A percentile compares a stretch with the other conserved stretches of the same genome.
These are phyloP conservation scores for Neodontobutis hainanensis DNA, from an alignment of 2,113 vertebrate species.

Conservation along the genomic window DNA sequence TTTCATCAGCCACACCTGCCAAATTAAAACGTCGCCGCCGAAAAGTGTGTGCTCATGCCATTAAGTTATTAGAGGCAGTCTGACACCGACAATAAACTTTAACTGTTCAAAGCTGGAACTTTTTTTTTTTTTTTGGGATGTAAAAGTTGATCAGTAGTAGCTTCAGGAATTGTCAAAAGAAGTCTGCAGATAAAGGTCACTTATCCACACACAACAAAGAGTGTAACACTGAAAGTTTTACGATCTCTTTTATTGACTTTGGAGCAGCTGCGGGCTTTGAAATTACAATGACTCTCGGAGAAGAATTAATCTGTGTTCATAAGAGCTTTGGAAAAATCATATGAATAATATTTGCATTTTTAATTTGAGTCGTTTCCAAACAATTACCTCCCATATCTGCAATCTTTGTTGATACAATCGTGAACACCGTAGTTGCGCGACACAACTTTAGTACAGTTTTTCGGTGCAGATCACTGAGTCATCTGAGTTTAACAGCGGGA, in stretches of 20 bases:
- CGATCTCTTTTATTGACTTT: constrained; percentile 23
- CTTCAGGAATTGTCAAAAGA: not conserved
- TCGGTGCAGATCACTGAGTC: constrained; percentile 1
- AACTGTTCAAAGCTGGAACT: not conserved
- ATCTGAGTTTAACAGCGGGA: constrained; percentile 3
- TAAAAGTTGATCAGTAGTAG: not conserved
- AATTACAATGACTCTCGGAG: constrained; percentile 32
- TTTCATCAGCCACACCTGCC: not conserved
- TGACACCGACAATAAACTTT: constrained; percentile 3
- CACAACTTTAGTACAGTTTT: constrained; percentile 7
- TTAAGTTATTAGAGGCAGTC: constrained; percentile 2
- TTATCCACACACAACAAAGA: not conserved
- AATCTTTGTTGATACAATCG: constrained; percentile 28
- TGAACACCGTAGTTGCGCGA: constrained; percentile 30
- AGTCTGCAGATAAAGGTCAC: not conserved
- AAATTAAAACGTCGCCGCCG: not conserved
- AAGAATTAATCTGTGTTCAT: constrained; percentile 41
- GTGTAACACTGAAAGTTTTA: not conserved
- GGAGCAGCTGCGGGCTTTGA: constrained; percentile 31
- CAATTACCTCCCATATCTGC: constrained; percentile 41
- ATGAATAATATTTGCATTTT: constrained; percentile 49
- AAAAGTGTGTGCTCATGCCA: not conserved
- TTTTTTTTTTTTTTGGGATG: not conserved
- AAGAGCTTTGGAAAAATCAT: constrained; percentile 25
- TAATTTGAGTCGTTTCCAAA: constrained; percentile 57